phyloP scores from a whole-genome alignment of 2,888 invertebrate species.

The Odontocolon sp. region DNA sequence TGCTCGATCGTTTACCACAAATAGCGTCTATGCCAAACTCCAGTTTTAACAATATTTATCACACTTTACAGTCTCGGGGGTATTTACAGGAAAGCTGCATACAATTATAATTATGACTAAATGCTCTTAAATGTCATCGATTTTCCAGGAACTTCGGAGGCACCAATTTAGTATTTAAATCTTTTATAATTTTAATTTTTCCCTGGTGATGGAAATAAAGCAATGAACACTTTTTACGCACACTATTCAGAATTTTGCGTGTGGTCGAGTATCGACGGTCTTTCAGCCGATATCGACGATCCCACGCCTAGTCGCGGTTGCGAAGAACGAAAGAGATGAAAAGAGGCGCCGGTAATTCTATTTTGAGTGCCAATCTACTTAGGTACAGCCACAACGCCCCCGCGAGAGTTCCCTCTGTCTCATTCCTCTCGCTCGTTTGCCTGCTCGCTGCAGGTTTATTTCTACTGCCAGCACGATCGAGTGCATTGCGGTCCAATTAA shows the following conservation, averaged over 20 bases:
- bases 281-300: not conserved
- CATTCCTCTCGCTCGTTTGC: not conserved
- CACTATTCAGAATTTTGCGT: not conserved
- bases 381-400: conserved; percentile 12
- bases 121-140: too few species aligned
- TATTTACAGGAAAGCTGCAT: too few species aligned
- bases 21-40: not conserved
- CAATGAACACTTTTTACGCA: not conserved
- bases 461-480: conserved; percentile 5
- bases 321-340: not conserved
- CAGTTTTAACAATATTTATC: not conserved
- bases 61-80: not conserved
- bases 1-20: conserved; percentile 5
- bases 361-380: conserved; percentile 47
- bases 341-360: conserved; percentile 26
- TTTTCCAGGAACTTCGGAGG: too few species aligned
- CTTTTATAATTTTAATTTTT: not conserved
- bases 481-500: conserved; percentile 29
- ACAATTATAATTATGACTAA: too few species aligned
- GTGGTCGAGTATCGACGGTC: not conserved
- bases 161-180: too few species aligned
- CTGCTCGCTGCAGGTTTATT: conserved; percentile 4
- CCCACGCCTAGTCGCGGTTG: not conserved
- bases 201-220: too few species aligned
- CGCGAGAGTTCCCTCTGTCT: not conserved